Evolutionary conservation across 2,797 vertebrate genomes (phyloP), one percentile per base, ranked within the genome.

Genomic region (Myotis myotis): DNA sequence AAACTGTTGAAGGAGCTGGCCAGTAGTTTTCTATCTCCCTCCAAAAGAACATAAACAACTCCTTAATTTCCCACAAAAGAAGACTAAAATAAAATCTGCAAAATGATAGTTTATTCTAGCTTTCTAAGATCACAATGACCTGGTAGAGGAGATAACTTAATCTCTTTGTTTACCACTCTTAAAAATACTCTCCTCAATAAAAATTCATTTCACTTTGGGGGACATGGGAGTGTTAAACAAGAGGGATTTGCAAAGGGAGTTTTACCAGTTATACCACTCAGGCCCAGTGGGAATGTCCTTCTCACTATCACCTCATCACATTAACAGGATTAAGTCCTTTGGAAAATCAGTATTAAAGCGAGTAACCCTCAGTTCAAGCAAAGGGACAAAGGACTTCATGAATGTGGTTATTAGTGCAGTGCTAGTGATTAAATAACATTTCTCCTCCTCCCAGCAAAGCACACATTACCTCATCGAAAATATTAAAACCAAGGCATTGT

Each of bases 401-500:
- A 93, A 90, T 53, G 71, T 82, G 88, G 90, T 91, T 94, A 86
- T 90, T 90, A 92, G 66, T 23, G 66, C 16, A 75, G n/a, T 76
- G 88, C 36, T 87, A 36, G 74, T 75, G 90, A 96, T 97, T 96
- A 96, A 96, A 91, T 95, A 94, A 95, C 90, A 95, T 68, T 71
- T 95, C 87, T 87, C 80, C 94, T 92, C 90, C 95, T 91, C 87
- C 85, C 33, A 92, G 74, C 68, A 93, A 91, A 95, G 82, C 66
- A 96, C 87, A 85, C 79, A 96, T 97, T 70, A 96, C 96, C 92
- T 96, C 95, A 96, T 9, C 22, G 3, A 96, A 94, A 95, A 95
- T 74, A 95, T 80, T 70, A 87, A 97, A 95, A 95, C 85, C 38
- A 30, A 80, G 10, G 66, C 44, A 79, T 49, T 94, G 79, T 96